phyloP scores from a whole-genome alignment of 2,888 invertebrate genomes.

The Dryobota labecula region DNA sequence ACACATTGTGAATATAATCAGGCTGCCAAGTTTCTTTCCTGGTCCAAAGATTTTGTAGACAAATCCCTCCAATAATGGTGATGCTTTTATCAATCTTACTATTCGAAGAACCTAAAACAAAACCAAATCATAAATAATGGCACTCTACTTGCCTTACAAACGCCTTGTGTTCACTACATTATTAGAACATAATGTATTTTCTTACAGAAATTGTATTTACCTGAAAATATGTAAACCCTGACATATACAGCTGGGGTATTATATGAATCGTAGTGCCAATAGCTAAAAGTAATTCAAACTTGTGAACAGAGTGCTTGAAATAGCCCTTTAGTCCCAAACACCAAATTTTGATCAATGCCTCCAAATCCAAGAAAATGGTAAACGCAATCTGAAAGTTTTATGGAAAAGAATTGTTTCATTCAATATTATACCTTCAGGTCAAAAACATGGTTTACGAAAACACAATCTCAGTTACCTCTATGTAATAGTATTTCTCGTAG shows the following conservation, averaged over 20 bases:
- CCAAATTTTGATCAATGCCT: conserved; percentile 99
- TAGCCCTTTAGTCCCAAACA: conserved; percentile 99
- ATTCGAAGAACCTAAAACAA: conserved; percentile 96
- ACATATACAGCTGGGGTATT: conserved; percentile 97
- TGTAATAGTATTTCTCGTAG: conserved; percentile 97
- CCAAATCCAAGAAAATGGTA: conserved; percentile 97
- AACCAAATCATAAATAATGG: not conserved
- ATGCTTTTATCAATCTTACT: conserved; percentile 98
- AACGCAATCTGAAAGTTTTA: conserved; percentile 96
- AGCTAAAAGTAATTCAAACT: conserved; percentile 98
- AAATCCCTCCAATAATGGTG: conserved; percentile 99
- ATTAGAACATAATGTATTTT: conserved; percentile 4
- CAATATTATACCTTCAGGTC: not conserved
- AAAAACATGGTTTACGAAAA: not conserved
- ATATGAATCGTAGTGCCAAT: conserved; percentile 98
- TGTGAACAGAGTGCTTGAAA: conserved; percentile 98
- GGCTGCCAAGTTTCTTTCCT: conserved; percentile 99
- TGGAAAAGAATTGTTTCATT: not conserved
- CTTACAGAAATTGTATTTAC: conserved; percentile 81
- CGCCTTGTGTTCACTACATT: not conserved
- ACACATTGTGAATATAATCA: conserved; percentile 99
- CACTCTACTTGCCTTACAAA: not conserved
- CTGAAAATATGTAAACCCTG: conserved; percentile 99
- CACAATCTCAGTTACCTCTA: conserved; percentile 91
- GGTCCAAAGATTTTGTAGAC: conserved; percentile 98